Percentiles rank a stretch among this genome's conserved stretches.
Conservation (phyloP, 2,113 vertebrate species). For the Mystacornis crossleyi region DNA sequence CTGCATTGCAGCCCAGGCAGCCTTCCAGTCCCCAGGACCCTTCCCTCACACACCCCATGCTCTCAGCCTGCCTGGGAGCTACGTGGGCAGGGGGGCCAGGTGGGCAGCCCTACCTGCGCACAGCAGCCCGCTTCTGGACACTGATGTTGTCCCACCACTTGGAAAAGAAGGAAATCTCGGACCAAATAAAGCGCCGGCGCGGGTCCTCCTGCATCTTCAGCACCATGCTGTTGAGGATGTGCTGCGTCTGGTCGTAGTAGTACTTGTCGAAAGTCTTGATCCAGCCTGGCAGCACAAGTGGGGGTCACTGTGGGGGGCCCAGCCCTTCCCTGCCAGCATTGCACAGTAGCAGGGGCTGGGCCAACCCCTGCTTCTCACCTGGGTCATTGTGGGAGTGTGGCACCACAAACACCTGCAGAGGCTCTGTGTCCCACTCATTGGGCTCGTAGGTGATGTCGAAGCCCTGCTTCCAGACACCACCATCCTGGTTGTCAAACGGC, state of each 20-base stretch:
- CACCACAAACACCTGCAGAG: conserved; percentile 93
- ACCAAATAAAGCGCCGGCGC: conserved; percentile 95
- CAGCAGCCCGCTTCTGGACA: conserved; percentile 84
- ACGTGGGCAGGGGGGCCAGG: not conserved
- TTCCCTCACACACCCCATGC: not conserved
- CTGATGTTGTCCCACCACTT: conserved; percentile 98
- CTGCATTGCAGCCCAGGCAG: not conserved
- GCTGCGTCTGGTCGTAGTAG: conserved; percentile 94
- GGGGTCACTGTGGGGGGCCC: not conserved
- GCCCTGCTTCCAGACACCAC: conserved; percentile 97
- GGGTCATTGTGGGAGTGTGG: conserved; percentile 98
- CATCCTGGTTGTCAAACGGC: conserved; percentile 93
- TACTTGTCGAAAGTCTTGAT: conserved; percentile 99
- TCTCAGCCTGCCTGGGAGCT: too few relatives aligned
- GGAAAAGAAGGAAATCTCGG: conserved; percentile 93
- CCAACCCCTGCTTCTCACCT: conserved; percentile 74
- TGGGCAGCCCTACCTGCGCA: conserved; percentile 79
- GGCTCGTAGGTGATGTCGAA: conserved; percentile 93
- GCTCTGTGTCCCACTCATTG: conserved; percentile 88
- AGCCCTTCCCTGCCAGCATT: not conserved
- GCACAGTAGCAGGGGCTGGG: fast-evolving
- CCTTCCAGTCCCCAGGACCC: not conserved
- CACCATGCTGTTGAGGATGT: conserved; percentile 97
- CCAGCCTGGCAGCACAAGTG: conserved; percentile 81
- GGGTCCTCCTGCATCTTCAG: conserved; percentile 93